A percentile compares a stretch with the other conserved stretches of the same genome.
phyloP scores from a whole-genome alignment of 64 coral and sea anemone species.

The Actinia tenebrosa region DNA sequence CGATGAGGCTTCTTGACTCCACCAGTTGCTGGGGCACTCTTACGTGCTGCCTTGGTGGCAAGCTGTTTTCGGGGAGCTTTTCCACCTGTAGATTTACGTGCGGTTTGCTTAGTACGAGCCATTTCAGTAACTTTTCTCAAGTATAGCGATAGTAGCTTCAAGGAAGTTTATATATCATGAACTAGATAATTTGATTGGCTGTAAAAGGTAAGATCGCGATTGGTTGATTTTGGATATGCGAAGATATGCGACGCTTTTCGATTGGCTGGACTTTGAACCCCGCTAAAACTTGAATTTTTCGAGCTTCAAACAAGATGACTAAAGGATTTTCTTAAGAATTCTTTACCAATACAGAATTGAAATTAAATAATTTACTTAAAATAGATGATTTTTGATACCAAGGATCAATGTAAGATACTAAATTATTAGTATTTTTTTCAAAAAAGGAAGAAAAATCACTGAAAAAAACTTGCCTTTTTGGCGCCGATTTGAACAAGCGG shows the following conservation, averaged over 20 bases:
- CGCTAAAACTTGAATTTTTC: neutral
- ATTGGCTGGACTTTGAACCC: neutral
- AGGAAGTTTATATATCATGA: neutral
- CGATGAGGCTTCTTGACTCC: constrained; percentile 57
- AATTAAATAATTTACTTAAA: neutral
- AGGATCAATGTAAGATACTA: neutral
- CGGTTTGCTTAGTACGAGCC: constrained; percentile 75
- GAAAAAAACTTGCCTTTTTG: neutral
- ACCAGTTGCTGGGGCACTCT: constrained; percentile 65
- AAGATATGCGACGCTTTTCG: neutral
- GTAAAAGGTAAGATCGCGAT: neutral
- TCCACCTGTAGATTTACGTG: constrained; percentile 65
- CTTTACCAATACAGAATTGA: neutral
- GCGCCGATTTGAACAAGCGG: neutral
- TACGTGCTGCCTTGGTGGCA: constrained; percentile 62
- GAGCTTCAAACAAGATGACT: neutral
- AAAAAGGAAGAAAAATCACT: neutral
- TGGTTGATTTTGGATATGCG: neutral
- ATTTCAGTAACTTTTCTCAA: constrained; percentile 37
- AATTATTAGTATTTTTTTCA: neutral
- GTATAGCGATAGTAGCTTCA: neutral
- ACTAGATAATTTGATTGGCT: neutral
- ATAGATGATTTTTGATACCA: neutral
- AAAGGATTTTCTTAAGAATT: neutral
- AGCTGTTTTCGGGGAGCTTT: constrained; percentile 70